Conservation (phyloP, 2,113 vertebrate species). For the Actenoides hombroni region DNA sequence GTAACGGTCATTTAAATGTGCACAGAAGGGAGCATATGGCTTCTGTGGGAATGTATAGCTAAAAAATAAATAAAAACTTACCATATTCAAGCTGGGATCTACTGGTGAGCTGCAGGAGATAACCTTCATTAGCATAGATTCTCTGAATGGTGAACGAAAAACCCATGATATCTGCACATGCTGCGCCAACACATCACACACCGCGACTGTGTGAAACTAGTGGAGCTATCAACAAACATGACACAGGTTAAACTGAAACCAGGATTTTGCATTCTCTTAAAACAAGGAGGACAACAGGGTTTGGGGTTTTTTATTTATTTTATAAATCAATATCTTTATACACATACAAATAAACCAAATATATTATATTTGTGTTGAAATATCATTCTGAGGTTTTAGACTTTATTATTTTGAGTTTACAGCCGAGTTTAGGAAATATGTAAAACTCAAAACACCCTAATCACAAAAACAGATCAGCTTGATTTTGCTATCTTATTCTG, state of each 20-base stretch:
- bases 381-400: background rate
- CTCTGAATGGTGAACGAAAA: background rate
- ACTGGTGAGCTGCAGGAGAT: background rate
- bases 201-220: background rate
- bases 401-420: background rate
- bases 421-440: background rate
- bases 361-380: constrained; percentile 52
- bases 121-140: background rate
- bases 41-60: background rate
- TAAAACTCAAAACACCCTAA: background rate
- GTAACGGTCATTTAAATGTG: background rate
- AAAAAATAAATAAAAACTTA: background rate
- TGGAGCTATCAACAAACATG: background rate
- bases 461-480: background rate
- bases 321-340: constrained; percentile 37
- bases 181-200: background rate
- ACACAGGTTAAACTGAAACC: background rate
- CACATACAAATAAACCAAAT: constrained; percentile 52
- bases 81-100: background rate
- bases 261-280: background rate
- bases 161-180: fast-evolving
- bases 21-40: background rate
- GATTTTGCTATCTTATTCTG: background rate
- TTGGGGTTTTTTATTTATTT: background rate
- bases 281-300: background rate